Evolutionary conservation across 1,140 invertebrate genomes (phyloP), one percentile per base, ranked within the genome.

Genomic region (Bombus waltoni): DNA sequence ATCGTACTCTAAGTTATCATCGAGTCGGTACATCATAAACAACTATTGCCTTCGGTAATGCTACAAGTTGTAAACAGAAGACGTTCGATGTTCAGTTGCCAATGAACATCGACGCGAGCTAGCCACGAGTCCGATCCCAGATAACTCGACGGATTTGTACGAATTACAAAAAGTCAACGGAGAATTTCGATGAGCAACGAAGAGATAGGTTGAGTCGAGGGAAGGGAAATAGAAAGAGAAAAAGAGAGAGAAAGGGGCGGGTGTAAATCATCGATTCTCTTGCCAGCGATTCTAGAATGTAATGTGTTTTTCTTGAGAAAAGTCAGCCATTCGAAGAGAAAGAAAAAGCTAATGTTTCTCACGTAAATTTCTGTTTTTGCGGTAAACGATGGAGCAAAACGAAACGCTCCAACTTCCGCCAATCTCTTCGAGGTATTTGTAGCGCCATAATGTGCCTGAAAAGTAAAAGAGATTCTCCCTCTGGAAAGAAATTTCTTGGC

Each of bases 101-200:
- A 47, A 80, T 70, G 42, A 68, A 53, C 22, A 28, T 70, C 32
- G 66, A 35, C 42, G 42, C 11, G 22, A 38, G 38, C 22, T 28
- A 38, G 32, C 59, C 78, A 80, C 40, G 40, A 32, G n/a, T 18
- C 35, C n/a, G 40, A 70, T 68, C 42, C n/a, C 28, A 47, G 77
- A 79, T 70, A 80, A 70, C 40, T n/a, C 25, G 66, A 28, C 11
- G 44, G 44, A 38, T 70, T 70, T 47, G 66, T 47, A 80, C 70
- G n/a, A 80, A 70, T 47, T 9, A 32, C 25, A 53, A 35, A 66
- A 62, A 62, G 13, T 10, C 53, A 32, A 8, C 32, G 32, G 68
- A 80, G 42, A 11, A 35, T 40, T 71, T 71, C 68, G 38, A 38
- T n/a, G 32, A 28, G n/a, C 8, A 70, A 35, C 40, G 59, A 9